Base-by-base conservation (phyloP, 2,888 invertebrate species). In the Agriopis marginaria region DNA sequence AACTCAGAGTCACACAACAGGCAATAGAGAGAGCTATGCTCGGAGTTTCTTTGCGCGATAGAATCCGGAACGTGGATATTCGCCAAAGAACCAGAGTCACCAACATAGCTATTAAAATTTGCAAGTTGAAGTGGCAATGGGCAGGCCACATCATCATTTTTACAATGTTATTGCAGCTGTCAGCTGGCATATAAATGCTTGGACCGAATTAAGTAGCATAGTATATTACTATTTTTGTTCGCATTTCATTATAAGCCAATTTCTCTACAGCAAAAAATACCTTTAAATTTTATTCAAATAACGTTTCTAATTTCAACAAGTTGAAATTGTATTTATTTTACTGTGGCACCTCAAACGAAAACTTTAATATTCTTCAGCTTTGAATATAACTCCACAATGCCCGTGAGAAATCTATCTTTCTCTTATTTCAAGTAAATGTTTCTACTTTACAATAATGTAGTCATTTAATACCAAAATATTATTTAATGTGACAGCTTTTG, bases 401-500 rank as follows among this genome's bases (percentile, higher is more conserved):
- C 66, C 68, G 55, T 50, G 72, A 72, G 70, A 72, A 70, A 70
- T 74, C 70, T 70, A 70, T 68, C 53, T 66, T 42, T 17, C 55
- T 60, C 51, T 54, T 66, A 62, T 62, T 61, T 65, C 60, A 62
- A 66, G 60, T 58, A 66, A 68, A 74, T 74, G 55, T 63, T 23
- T 66, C 14, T 53, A 49, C 63, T 61, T 44, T 53, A 49, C 49
- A 70, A 68, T 66, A 62, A 70, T 70, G 68, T 60, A 14, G 59
- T 62, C 59, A 58, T 63, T 64, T 69, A 59, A 67, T 45, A 62
- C 45, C 56, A 59, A 68, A 65, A 69, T 59, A 66, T 56, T 65
- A 56, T 63, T 58, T 45, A 12, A 42, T 58, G 51, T 53, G 62
- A 66, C 63, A 59, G 39, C 40, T 40, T 58, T 51, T 66, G 59